Percentiles rank a stretch among this genome's conserved stretches.
These are phyloP conservation scores for Thymelicus sylvestris DNA, from an alignment of 2,888 invertebrate genomes.

Conservation along the genomic window DNA sequence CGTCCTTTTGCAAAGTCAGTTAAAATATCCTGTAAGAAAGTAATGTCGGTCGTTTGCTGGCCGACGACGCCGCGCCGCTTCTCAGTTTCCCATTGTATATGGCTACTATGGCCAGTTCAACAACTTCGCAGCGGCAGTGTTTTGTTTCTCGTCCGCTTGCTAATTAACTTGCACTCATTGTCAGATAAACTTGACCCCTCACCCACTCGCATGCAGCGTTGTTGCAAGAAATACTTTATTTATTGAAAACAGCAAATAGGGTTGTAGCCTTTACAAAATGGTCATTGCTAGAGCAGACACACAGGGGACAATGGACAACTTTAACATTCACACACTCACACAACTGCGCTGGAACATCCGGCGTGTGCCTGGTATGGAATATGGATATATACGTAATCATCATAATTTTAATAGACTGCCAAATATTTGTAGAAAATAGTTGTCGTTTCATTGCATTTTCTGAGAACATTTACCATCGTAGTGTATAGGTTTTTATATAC, in stretches of 20 bases:
- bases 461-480: no score
- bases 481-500: no score
- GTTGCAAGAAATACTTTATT: neutral
- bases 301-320: no score
- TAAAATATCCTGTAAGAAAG: slow-evolving; percentile 11
- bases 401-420: no score
- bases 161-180: slow-evolving; percentile 29
- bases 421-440: no score
- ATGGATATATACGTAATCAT: no score
- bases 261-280: neutral
- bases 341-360: no score
- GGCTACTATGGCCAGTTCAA: slow-evolving; percentile 1
- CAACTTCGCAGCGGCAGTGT: slow-evolving; percentile 10
- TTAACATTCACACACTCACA: no score
- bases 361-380: no score
- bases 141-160: slow-evolving; percentile 18
- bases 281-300: neutral
- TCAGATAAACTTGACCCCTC: slow-evolving; percentile 10
- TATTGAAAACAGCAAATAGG: slow-evolving; percentile 10
- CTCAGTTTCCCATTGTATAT: slow-evolving; percentile 31
- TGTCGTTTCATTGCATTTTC: no score
- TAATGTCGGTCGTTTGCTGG: slow-evolving; percentile 18
- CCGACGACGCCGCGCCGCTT: slow-evolving; percentile 17
- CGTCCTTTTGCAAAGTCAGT: neutral
- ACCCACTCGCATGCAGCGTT: neutral